Conservation (phyloP, 2,888 invertebrate genomes). For the Cryptocheilus praepositus region DNA sequence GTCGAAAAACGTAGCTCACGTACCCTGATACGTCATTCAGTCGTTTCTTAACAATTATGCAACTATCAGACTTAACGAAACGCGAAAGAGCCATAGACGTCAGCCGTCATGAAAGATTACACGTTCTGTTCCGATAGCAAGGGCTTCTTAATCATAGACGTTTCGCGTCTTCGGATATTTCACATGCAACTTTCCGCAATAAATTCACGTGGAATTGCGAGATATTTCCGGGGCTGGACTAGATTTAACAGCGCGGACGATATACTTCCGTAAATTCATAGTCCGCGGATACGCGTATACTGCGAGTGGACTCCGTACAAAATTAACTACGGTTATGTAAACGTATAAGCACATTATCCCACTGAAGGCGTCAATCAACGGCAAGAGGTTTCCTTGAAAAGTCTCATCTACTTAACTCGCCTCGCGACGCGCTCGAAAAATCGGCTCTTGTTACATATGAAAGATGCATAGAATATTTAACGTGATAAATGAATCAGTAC, state of each 20-base stretch:
- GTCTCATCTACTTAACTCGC: slow-evolving; percentile 53
- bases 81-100: too few species aligned
- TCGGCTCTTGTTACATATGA: too few species aligned
- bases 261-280: slow-evolving; percentile 7
- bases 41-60: too few species aligned
- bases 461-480: too few species aligned
- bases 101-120: too few species aligned
- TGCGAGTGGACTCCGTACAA: slow-evolving; percentile 54
- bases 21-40: too few species aligned
- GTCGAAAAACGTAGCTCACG: too few species aligned
- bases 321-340: slow-evolving; percentile 63
- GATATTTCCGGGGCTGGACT: slow-evolving; percentile 1
- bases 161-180: slow-evolving; percentile 16
- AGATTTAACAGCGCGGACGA: not conserved
- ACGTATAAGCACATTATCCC: slow-evolving; percentile 46
- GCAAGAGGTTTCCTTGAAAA: slow-evolving; percentile 61
- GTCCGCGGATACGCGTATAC: slow-evolving; percentile 4
- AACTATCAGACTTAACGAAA: too few species aligned
- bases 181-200: not conserved
- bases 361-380: slow-evolving; percentile 61
- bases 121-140: slow-evolving; percentile 13
- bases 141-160: slow-evolving; percentile 35
- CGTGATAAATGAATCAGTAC: too few species aligned
- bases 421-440: too few species aligned
- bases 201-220: slow-evolving; percentile 16